Evolutionary conservation across 1,140 invertebrate species (phyloP), one percentile per base, ranked within the genome.

Genomic region (Bombus soroeensis): DNA sequence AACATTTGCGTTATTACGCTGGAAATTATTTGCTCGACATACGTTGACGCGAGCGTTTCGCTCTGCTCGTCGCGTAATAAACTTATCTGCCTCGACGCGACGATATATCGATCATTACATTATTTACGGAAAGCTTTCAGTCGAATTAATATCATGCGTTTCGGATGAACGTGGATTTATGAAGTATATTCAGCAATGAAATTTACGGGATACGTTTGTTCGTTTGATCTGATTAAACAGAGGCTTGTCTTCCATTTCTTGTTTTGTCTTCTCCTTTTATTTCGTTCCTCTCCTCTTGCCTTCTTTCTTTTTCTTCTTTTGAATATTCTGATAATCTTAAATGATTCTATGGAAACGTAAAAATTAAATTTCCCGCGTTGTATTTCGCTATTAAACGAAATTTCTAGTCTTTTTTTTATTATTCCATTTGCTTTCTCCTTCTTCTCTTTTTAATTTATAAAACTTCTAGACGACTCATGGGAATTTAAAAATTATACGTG

Each of bases 131-230:
- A 70, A 70, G 78, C 64, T 70, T 80, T 34, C 32, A 66, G 43
- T 80, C 64, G 64, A 70, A 80, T 80, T 47, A 70, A 80, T 80
- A 80, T 80, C 66, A 53, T 62, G 25, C 66, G 57, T 59, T 47
- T 4, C 39, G 43, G n/a, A 79, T 79, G 68, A 85, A 72, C 57
- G 77, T 85, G 43, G 72, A 85, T 85, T 85, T 72, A 85, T 85
- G 76, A 80, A 85, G 83, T 80, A 62, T 53, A 78, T 83, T 53
- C 47, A 18, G 34, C 43, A 47, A 57, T 41, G 34, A 57, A 57
- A 77, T 41, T 59, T 53, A 37, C 62, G 25, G 6, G 41, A 15
- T 53, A n/a, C 41, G 41, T 68, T 81, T 39, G 15, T 32, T 25
- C n/a, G 28, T 32, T 62, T 62, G 22, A 68, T 68, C 32, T 66